Evolutionary conservation across 2,888 invertebrate genomes (phyloP).

Genomic region (Silvanus unidentatus): DNA sequence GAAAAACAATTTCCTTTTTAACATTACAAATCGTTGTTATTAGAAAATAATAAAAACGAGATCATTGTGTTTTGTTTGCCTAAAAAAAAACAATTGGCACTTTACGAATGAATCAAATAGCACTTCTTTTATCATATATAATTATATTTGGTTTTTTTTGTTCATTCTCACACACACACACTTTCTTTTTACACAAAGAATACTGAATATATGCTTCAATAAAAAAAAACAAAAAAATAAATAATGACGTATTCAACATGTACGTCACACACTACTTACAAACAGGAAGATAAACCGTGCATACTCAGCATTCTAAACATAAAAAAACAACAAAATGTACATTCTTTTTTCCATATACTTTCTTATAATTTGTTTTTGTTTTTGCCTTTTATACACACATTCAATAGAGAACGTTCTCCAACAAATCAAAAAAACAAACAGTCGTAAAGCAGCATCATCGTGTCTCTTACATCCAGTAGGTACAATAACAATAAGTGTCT

Average conservation of each 20-base stretch:
- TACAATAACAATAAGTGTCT: too few relatives aligned
- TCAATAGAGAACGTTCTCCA: too few relatives aligned
- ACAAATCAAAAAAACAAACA: too few relatives aligned
- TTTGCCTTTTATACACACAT: slow-evolving; percentile 2
- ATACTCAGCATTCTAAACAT: slow-evolving; percentile 44
- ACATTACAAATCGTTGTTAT: slow-evolving; percentile 34
- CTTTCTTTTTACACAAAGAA: slow-evolving; percentile 39
- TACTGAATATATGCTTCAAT: slow-evolving; percentile 34
- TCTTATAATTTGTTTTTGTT: slow-evolving; percentile 1
- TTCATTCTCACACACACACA: slow-evolving; percentile 21
- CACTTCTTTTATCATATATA: slow-evolving; percentile 29
- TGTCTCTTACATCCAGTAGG: too few relatives aligned
- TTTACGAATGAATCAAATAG: slow-evolving; percentile 38
- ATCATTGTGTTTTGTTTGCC: slow-evolving; percentile 33
- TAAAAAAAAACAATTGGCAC: slow-evolving; percentile 39
- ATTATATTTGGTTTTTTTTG: slow-evolving; percentile 9
- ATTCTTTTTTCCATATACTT: neutral
- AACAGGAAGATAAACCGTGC: slow-evolving; percentile 51
- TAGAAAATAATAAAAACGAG: slow-evolving; percentile 39
- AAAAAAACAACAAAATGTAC: slow-evolving; percentile 31
- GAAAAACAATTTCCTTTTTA: too few relatives aligned
- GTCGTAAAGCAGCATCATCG: too few relatives aligned
- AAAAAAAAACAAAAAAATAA: slow-evolving; percentile 20
- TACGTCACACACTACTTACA: slow-evolving; percentile 44
- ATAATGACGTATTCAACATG: slow-evolving; percentile 33